phyloP scores from a whole-genome alignment of 2,888 invertebrate genomes.

The Myathropa florea region DNA sequence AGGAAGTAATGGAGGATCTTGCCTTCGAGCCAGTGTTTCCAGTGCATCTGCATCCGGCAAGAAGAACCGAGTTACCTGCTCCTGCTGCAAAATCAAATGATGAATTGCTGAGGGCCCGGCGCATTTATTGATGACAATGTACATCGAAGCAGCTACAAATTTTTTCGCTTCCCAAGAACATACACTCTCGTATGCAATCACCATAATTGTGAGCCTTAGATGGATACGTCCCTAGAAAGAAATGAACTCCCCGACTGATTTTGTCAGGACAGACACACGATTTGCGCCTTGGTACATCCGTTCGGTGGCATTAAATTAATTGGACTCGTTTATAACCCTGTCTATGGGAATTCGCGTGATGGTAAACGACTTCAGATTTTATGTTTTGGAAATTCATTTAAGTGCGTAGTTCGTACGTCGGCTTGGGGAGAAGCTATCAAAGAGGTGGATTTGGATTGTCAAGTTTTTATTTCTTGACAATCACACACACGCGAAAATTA shows the following conservation, averaged over 20 bases:
- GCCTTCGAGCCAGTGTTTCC: conserved; percentile 19
- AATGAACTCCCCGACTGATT: background rate
- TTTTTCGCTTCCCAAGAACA: conserved; percentile 10
- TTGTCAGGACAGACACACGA: background rate
- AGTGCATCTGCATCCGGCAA: conserved; percentile 43
- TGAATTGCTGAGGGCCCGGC: conserved; percentile 36
- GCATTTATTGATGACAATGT: conserved; percentile 67
- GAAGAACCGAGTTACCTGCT: background rate
- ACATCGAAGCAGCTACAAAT: conserved; percentile 32
- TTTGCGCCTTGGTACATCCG: background rate
- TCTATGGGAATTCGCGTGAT: conserved; percentile 22
- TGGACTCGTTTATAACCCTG: conserved; percentile 10
- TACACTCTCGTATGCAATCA: conserved; percentile 12
- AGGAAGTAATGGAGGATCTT: conserved; percentile 61
- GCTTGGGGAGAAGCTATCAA: conserved; percentile 19
- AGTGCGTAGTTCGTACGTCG: conserved; percentile 13
- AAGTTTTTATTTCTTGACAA: conserved; percentile 31
- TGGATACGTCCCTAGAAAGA: background rate
- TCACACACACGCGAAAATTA: conserved; percentile 43
- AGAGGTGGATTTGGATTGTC: conserved; percentile 6
- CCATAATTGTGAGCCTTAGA: conserved; percentile 11
- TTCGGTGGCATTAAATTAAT: conserved; percentile 17
- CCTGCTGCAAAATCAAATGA: conserved; percentile 50
- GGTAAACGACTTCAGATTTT: conserved; percentile 15
- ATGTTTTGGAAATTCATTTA: conserved; percentile 30